phyloP scores from a whole-genome alignment of 1,140 invertebrate genomes.

The Cepaea nemoralis region DNA sequence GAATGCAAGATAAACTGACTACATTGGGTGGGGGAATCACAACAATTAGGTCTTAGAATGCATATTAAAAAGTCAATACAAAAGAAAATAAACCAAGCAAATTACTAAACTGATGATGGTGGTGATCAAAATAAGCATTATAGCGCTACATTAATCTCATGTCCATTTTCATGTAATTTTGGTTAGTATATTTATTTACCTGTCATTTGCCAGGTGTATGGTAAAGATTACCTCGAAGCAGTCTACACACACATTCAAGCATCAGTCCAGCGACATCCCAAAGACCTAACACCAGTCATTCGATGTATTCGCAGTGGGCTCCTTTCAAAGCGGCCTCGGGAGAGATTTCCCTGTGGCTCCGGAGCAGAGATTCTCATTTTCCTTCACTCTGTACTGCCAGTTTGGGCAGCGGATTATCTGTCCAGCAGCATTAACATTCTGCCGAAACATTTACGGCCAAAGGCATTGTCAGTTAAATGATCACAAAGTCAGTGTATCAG shows the following conservation, averaged over 20 bases:
- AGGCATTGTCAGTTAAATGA: conserved; percentile 14
- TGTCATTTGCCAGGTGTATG: conserved; percentile 47
- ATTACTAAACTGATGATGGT: too few relatives aligned
- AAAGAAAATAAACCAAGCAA: too few relatives aligned
- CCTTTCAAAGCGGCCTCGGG: conserved; percentile 65
- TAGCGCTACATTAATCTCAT: too few relatives aligned
- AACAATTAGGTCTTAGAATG: too few relatives aligned
- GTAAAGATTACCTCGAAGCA: conserved; percentile 60
- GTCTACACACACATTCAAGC: conserved; percentile 56
- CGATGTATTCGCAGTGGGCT: conserved; percentile 66
- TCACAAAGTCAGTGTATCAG: too few relatives aligned
- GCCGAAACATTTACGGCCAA: conserved; percentile 53
- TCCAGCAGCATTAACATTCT: conserved; percentile 54
- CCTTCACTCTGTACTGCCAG: conserved; percentile 63
- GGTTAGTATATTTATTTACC: too few relatives aligned
- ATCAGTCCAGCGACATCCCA: conserved; percentile 49
- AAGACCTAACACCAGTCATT: conserved; percentile 66
- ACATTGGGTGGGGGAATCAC: too few relatives aligned
- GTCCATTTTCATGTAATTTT: too few relatives aligned
- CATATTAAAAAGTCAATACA: too few relatives aligned
- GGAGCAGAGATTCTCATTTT: conserved; percentile 64
- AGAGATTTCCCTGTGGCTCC: conserved; percentile 64
- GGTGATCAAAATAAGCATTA: too few relatives aligned
- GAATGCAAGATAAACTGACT: too few relatives aligned
- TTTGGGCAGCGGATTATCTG: conserved; percentile 66